Evolutionary conservation across 2,888 invertebrate genomes (phyloP).

Genomic region (Selenia dentaria): DNA sequence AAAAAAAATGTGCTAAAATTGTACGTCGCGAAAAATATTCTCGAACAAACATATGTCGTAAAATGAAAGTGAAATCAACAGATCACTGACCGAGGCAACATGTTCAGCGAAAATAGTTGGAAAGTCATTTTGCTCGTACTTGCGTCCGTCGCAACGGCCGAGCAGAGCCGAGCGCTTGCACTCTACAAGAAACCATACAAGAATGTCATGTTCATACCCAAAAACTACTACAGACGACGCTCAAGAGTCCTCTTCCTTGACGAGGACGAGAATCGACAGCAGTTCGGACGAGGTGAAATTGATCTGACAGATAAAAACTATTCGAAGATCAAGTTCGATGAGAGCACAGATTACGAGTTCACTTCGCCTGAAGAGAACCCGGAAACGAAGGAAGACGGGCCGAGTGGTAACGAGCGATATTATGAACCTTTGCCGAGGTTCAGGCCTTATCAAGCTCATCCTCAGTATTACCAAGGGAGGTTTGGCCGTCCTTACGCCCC

Average conservation of each 20-base stretch:
- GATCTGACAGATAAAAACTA: conserved; percentile 65
- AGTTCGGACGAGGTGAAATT: conserved; percentile 69
- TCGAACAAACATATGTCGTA: conserved; percentile 32
- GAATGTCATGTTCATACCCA: conserved; percentile 71
- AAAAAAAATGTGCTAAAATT: conserved; percentile 50
- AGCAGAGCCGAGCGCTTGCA: conserved; percentile 72
- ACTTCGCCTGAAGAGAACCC: conserved; percentile 60
- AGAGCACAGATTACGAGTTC: conserved; percentile 73
- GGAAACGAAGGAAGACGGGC: conserved; percentile 40
- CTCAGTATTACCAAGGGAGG: conserved; percentile 66
- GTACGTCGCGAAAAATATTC: conserved; percentile 29
- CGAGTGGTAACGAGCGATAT: conserved; percentile 69
- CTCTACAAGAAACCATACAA: conserved; percentile 62
- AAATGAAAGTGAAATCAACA: conserved; percentile 75
- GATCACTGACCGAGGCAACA: conserved; percentile 77
- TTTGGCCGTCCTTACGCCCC: conserved; percentile 71
- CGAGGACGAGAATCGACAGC: conserved; percentile 65
- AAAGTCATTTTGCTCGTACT: conserved; percentile 74
- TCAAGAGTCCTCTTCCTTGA: conserved; percentile 66
- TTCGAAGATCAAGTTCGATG: conserved; percentile 78
- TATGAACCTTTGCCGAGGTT: conserved; percentile 64
- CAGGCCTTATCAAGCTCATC: conserved; percentile 50
- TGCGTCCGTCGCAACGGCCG: conserved; percentile 62
- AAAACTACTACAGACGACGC: conserved; percentile 53
- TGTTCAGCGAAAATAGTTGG: conserved; percentile 78